Conservation (phyloP, 2,113 vertebrate genomes). For the Podarcis muralis region DNA sequence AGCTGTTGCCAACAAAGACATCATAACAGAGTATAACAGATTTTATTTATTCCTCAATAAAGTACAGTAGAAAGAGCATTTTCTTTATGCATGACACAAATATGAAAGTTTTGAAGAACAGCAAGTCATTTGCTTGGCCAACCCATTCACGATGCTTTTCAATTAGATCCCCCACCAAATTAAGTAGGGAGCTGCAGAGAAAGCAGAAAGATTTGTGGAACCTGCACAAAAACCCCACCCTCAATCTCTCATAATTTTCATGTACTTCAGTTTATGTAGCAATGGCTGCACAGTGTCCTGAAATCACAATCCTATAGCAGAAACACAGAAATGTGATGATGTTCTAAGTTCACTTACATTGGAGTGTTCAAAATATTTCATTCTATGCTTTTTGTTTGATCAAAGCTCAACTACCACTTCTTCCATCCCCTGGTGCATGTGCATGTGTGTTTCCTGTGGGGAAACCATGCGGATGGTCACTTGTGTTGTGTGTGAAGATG, state of each 20-base stretch:
- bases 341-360: not conserved
- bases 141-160: slow-evolving; percentile 2
- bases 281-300: not conserved
- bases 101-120: not conserved
- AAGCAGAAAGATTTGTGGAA: not conserved
- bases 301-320: slow-evolving; percentile 13
- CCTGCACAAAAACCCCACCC: slow-evolving; percentile 1
- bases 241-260: not conserved
- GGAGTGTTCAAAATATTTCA: not conserved
- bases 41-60: not conserved
- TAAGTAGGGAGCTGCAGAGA: not conserved
- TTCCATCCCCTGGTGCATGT: not conserved
- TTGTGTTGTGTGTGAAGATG: slow-evolving; percentile 45
- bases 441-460: slow-evolving; percentile 46
- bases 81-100: slow-evolving; percentile 10
- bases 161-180: slow-evolving; percentile 11
- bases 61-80: not conserved
- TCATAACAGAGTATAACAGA: not conserved
- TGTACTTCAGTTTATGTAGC: not conserved
- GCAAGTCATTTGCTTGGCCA: slow-evolving; percentile 16
- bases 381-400: slow-evolving; percentile 2
- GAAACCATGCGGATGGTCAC: slow-evolving; percentile 36
- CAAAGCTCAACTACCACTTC: slow-evolving; percentile 33
- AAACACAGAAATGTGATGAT: not conserved
- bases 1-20: not conserved